These are phyloP conservation scores for Eupithecia pulchellata DNA, from an alignment of 2,888 invertebrate species.

Conservation along the genomic window DNA sequence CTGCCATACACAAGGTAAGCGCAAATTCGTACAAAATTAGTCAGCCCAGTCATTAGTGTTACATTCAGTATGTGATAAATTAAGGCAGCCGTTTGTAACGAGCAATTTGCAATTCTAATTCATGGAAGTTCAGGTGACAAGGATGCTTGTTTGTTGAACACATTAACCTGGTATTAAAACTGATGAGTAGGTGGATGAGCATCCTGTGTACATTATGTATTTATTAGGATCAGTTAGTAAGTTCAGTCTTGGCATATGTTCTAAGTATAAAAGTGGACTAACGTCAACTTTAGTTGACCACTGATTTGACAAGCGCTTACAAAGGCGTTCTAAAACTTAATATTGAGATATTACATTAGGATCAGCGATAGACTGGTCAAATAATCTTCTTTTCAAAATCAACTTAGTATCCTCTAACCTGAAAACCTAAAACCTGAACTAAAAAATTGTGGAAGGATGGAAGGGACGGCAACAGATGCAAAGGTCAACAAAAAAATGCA, in stretches of 20 bases:
- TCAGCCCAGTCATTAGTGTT: constrained; percentile 33
- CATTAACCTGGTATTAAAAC: not conserved
- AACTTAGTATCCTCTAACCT: not conserved
- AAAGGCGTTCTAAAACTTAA: not conserved
- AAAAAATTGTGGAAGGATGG: not conserved
- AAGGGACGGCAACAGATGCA: not conserved
- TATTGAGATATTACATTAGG: too few species aligned
- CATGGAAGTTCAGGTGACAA: constrained; percentile 42
- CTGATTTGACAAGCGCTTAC: not conserved
- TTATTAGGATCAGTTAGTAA: not conserved
- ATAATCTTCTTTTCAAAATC: too few species aligned
- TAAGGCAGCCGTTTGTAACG: constrained; percentile 31
- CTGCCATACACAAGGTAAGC: not conserved
- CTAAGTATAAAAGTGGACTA: too few species aligned
- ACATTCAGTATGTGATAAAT: constrained; percentile 38
- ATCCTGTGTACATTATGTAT: not conserved
- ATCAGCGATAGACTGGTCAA: too few species aligned
- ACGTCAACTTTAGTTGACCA: not conserved
- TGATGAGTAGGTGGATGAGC: constrained; percentile 3
- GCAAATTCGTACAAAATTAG: constrained; percentile 30
- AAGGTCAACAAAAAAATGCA: not conserved
- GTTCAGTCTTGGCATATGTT: not conserved
- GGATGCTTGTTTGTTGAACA: constrained; percentile 9
- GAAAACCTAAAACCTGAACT: not conserved
- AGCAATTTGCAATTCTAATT: constrained; percentile 50